phyloP scores from a whole-genome alignment of 2,113 vertebrate genomes.

The Phalacrocorax pelagicus region DNA sequence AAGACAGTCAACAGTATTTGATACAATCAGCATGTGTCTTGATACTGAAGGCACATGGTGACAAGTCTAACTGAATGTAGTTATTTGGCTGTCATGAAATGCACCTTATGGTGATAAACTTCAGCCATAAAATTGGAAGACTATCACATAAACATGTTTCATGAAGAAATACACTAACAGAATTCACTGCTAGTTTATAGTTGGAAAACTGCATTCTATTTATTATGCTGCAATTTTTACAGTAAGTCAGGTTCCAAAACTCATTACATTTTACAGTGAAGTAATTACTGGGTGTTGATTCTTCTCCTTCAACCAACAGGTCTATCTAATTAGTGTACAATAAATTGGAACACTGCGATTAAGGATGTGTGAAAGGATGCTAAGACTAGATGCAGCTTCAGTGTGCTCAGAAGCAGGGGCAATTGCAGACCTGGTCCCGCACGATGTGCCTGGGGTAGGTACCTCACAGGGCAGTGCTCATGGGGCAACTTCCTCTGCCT shows the following conservation, averaged over 20 bases:
- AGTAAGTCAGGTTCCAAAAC: constrained; percentile 70
- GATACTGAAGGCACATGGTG: constrained; percentile 82
- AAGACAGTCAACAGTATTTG: constrained; percentile 82
- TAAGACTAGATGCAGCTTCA: not conserved
- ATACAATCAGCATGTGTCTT: constrained; percentile 89
- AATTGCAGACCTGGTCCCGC: not conserved
- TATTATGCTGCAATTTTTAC: constrained; percentile 77
- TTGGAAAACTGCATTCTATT: constrained; percentile 77
- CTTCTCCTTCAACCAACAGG: constrained; percentile 71
- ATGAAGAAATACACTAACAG: constrained; percentile 84
- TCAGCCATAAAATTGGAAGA: constrained; percentile 84
- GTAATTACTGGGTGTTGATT: constrained; percentile 76
- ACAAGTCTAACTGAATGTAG: constrained; percentile 86
- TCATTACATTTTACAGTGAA: constrained; percentile 80
- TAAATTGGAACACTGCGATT: constrained; percentile 68
- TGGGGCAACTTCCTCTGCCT: not conserved
- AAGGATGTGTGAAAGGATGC: constrained; percentile 48
- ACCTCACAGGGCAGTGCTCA: not conserved
- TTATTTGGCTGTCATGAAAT: constrained; percentile 86
- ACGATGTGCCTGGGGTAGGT: not conserved
- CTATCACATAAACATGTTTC: constrained; percentile 89
- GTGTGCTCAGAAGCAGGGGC: not conserved
- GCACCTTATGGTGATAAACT: constrained; percentile 87
- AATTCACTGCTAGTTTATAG: constrained; percentile 81
- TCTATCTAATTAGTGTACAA: constrained; percentile 75